Evolutionary conservation across 2,797 vertebrate species (phyloP), one percentile per base, ranked within the genome.

Genomic region (Liparis tanakae): DNA sequence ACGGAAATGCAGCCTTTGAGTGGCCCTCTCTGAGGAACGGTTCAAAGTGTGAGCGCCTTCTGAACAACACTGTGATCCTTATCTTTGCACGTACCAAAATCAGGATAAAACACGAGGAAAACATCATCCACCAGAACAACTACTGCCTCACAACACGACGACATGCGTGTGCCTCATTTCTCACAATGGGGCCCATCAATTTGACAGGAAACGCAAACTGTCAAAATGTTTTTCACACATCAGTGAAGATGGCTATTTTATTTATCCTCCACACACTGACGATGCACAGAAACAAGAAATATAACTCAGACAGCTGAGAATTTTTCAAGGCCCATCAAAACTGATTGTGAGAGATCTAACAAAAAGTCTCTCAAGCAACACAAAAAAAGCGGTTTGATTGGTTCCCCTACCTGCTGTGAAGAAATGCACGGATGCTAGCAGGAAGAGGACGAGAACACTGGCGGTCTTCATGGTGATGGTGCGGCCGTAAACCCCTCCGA

Each of bases 401-500:
- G 25, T 65, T n/a, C 2, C 8, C 87, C 44, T 89, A 94, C 94
- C 93, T 87, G 61, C 0, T 20, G 64, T 43, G 74, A 71, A 33
- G 71, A 80, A 8, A 0, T 62, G 75, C 59, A 80, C 6, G 0
- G 79, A 75, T 3, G 60, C 55, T 0, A 96, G 70, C 34, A 92
- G 86, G 54, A 95, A 73, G 39, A 87, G 7, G 2, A 85, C 69
- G 0, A 76, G 72, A 74, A 72, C 80, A 79, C 76, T 80, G 74
- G 89, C 46, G 58, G 91, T 75, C 87, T 92, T 92, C 95, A 97
- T 97, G 87, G 81, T 90, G 80, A 70, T 20, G 33, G 55, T n/a
- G 69, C 5, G 0, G 43, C 33, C 10, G 62, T 57, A 58, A 70
- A 76, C 76, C 50, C 77, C 54, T 87, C 74, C 20, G 60, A 81